Evolutionary conservation across 2,797 vertebrate species (phyloP), one percentile per base, ranked within the genome.

Genomic region (Acanthornis magna): DNA sequence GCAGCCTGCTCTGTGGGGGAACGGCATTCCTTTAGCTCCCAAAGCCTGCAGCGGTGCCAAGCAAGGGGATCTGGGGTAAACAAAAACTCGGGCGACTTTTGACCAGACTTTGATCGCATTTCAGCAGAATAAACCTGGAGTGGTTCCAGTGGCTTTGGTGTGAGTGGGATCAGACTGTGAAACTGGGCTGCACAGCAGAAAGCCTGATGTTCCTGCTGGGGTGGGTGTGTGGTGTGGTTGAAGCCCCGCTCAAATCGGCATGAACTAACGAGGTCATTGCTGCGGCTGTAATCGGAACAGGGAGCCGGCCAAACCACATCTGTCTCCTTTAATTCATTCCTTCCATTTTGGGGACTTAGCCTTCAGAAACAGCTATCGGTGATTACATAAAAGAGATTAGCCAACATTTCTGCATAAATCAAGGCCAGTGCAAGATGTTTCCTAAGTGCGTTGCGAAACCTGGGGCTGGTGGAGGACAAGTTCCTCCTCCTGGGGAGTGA

Each of bases 361-460:
- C 92, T 97, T 91, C 94, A 97, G 96, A 95, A 95, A 38, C 93
- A 93, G 94, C 92, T 95, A 94, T 96, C 36, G 18, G 95, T 92
- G 97, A 97, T 97, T 97, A 94, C 94, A 96, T 97, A 97, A 93
- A 94, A 92, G 85, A 93, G 93, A 97, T 97, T 97, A 96, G 95
- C 96, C 97, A 97, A 98, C 94, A 86, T 91, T 94, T 81, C 19
- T 66, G 93, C 93, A 96, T 96, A 97, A 97, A 91, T 85, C 94
- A 98, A 95, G 96, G 93, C 93, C 93, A 90, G 72, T 26, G 54
- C 95, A 97, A 97, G 97, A 97, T 93, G 96, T 95, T 97, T 98
- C 96, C 97, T 97, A 85, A 47, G 6, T 40, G 60, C 8, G 23
- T 97, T 98, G 95, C 62, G 53, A 97, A 98, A 98, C 43, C 26